These are phyloP conservation scores for Eulacestoma nigropectus DNA, from an alignment of 2,113 vertebrate genomes.

Conservation along the genomic window DNA sequence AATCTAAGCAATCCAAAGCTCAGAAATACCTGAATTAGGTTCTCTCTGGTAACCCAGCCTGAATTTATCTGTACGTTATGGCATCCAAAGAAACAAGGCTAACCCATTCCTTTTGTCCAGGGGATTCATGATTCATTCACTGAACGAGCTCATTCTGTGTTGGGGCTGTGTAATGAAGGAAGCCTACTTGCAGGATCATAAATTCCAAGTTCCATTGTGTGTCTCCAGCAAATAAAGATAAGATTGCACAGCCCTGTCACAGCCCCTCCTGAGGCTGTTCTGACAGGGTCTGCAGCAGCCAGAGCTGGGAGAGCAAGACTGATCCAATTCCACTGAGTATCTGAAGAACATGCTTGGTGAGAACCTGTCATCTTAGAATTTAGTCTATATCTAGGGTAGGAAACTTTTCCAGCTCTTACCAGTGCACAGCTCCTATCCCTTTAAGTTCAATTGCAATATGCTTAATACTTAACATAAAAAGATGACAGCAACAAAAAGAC, in stretches of 20 bases:
- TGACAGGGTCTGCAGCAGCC: neutral
- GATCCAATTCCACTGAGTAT: neutral
- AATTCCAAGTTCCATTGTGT: neutral
- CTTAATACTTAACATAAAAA: neutral
- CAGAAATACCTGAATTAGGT: neutral
- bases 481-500: neutral
- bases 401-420: neutral
- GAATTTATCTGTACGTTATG: neutral
- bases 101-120: neutral
- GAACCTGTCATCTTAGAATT: neutral
- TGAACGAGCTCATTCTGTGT: fast-evolving
- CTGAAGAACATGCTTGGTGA: neutral
- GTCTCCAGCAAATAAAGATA: neutral
- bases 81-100: neutral
- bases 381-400: neutral
- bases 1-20: neutral
- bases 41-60: neutral
- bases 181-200: neutral
- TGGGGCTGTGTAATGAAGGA: neutral
- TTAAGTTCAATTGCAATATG: neutral
- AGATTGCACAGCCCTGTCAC: neutral
- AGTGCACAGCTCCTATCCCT: neutral
- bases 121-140: neutral
- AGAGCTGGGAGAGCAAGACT: neutral
- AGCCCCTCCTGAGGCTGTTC: neutral